Base-by-base conservation (phyloP, 2,113 vertebrate genomes). In the Scortum barcoo region DNA sequence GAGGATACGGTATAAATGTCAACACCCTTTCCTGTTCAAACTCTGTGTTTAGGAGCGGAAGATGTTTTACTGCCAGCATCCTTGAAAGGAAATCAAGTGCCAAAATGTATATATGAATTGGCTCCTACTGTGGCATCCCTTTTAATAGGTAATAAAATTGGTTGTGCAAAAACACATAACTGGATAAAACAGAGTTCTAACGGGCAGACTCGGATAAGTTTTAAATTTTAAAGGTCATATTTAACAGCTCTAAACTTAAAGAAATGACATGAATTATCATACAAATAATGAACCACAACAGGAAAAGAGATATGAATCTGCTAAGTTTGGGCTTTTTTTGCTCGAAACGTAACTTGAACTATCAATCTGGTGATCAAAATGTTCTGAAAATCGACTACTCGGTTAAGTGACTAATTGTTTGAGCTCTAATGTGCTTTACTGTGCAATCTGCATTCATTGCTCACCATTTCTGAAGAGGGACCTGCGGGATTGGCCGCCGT, bases 401-500 rank as follows among this genome's bases (percentile, higher is more conserved):
- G 9, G 19, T 28, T 36, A 2, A 14, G 20, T 40, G 0, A 19
- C 17, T 48, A 53, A 24, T 63, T n/a, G 19, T 51, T 51, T n/a
- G 26, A 30, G 38, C 46, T 69, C 13, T 28, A 3, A 9, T 22
- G 26, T 72, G 51, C 33, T 63, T 48, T 13, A 22, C 28, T 44
- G 11, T 44, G 20, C 26, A 69, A 33, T 54, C 30, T 33, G 10
- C 28, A 22, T 38, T 40, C n/a, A 16, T 60, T 28, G 40, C 92
- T 96, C 97, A 99, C 98, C 98, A 71, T 98, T 99, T 92, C 98
- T 96, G 93, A 98, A 96, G 93, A 99, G 97, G 36, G 97, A 96
- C 86, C 98, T 96, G 57, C 98, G 95, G 22, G 96, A 95, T 46
- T 99, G 98, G 61, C 97, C 96, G 51, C 98, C 97, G 3, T 99